Percentiles rank a stretch among this genome's conserved stretches.
These are phyloP conservation scores for Peromyscus maniculatus DNA, from an alignment of 2,113 vertebrate genomes.

Conservation along the genomic window DNA sequence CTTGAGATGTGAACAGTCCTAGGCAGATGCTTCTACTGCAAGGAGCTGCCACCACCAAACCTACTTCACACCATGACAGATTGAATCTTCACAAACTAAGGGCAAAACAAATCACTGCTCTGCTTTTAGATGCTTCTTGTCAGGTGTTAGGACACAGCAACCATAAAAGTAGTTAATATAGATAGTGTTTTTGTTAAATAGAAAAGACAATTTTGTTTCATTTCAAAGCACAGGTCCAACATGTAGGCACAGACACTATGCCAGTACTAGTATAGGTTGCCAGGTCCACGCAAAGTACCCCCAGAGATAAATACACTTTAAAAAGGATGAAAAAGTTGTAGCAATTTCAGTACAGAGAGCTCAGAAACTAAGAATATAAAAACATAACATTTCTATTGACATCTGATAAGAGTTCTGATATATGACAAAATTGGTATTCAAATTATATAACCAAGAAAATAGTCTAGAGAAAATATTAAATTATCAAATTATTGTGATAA, in stretches of 20 bases:
- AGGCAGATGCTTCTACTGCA: neutral
- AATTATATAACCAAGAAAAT: slow-evolving; percentile 26
- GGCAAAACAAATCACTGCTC: neutral
- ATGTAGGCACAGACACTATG: neutral
- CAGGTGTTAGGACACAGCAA: neutral
- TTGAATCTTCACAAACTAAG: neutral
- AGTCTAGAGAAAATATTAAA: neutral
- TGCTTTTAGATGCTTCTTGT: neutral
- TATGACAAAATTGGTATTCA: neutral
- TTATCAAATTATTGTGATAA: neutral
- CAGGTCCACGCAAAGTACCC: neutral
- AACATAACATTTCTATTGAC: neutral
- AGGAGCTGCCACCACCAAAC: neutral
- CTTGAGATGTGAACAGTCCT: neutral
- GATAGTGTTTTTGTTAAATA: neutral
- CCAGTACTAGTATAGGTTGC: neutral
- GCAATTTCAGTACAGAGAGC: neutral
- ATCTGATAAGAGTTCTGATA: neutral
- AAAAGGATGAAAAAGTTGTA: neutral
- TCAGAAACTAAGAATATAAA: slow-evolving; percentile 37
- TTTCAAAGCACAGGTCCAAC: neutral
- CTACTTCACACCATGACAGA: neutral
- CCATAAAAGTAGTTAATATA: neutral
- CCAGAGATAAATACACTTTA: neutral
- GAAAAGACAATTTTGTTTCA: neutral